Base-by-base conservation (phyloP, 2,888 invertebrate species). In the Petrophora chlorosata region DNA sequence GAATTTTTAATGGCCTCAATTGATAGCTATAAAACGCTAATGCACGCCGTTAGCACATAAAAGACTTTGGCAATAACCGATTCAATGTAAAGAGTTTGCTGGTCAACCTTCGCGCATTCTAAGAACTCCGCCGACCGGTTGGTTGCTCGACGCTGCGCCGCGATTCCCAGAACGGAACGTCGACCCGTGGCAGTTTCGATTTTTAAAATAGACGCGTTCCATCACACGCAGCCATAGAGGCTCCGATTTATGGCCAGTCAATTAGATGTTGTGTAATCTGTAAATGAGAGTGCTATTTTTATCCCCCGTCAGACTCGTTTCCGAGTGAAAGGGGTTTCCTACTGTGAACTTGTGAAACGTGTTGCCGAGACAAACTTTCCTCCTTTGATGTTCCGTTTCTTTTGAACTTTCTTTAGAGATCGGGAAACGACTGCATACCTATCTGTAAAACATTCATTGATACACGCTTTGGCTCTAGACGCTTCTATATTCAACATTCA, bases 121-220 rank as follows among this genome's bases (percentile, higher is more conserved):
- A 52, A 77, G 87, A 88, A 85, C 65, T 61, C 38, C 60, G 70
- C 56, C 76, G 81, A 81, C 80, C 83, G 82, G 81, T 82, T 63
- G 73, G 66, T 47, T 63, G 68, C 67, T 67, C 68, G 64, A 48
- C 55, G 69, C 49, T 62, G 65, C 60, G 67, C 62, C 58, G 67
- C 67, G 47, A 59, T 85, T 85, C 84, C 76, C 66, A 67, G 84
- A 84, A 85, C 65, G 70, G 80, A 84, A 84, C 67, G 64, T 59
- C 75, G 74, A 74, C 68, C 74, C 69, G 58, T 40, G 56, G 74
- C 69, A 70, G 77, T 75, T 83, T 84, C 79, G 74, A 83, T 85
- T 85, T 85, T 85, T 81, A 78, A 86, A 84, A 85, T 84, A 85
- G 85, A 82, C 66, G 65, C 79, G 77, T 78, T 81, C 82, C 80